These are phyloP conservation scores for Drosophila eohydei DNA, from an alignment of 2,888 invertebrate genomes.

Conservation along the genomic window DNA sequence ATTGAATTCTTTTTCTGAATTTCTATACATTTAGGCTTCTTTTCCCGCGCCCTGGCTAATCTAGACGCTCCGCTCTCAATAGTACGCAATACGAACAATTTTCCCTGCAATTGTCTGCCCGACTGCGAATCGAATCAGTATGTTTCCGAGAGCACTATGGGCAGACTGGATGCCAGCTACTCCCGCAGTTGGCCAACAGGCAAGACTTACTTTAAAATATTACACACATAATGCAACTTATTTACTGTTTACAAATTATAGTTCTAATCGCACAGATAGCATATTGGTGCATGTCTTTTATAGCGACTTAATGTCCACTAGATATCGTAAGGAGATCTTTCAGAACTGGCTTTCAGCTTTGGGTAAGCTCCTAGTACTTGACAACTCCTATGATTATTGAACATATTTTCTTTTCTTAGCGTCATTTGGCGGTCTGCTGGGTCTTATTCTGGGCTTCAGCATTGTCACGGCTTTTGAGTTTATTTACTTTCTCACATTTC, in stretches of 20 bases:
- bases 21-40: constrained; percentile 38
- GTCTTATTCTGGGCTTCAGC: constrained; percentile 90
- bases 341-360: constrained; percentile 90
- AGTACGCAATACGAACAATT: constrained; percentile 60
- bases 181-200: constrained; percentile 82
- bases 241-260: neutral
- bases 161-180: constrained; percentile 85
- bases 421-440: constrained; percentile 89
- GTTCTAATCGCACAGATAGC: constrained; percentile 85
- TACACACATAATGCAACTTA: too few species aligned
- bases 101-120: constrained; percentile 87
- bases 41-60: constrained; percentile 85
- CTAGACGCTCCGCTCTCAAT: constrained; percentile 68
- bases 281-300: constrained; percentile 90
- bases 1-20: neutral
- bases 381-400: neutral
- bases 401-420: constrained; percentile 84
- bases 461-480: constrained; percentile 89
- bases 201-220: constrained; percentile 22
- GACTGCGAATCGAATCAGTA: constrained; percentile 88
- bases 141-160: constrained; percentile 88
- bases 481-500: constrained; percentile 87
- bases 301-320: constrained; percentile 89
- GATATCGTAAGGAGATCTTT: constrained; percentile 88
- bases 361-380: constrained; percentile 84